Conservation (phyloP, 2,888 invertebrate species). For the Shargacucullia verbasci region DNA sequence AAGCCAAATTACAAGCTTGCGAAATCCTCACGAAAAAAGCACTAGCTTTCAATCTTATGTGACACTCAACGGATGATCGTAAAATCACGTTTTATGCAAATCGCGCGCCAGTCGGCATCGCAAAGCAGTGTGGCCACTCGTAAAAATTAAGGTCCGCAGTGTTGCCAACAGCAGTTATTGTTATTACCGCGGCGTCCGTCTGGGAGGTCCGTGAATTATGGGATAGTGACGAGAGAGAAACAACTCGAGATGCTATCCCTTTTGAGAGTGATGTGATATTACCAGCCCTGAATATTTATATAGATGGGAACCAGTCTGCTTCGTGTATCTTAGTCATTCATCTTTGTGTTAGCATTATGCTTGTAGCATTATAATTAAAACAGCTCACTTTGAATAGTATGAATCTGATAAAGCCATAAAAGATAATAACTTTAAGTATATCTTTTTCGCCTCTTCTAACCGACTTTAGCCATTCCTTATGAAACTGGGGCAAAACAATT, state of each 20-base stretch:
- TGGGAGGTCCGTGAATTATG: constrained; percentile 63
- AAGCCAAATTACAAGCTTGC: no score
- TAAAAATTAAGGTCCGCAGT: constrained; percentile 57
- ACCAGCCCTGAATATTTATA: constrained; percentile 33
- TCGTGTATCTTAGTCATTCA: neutral
- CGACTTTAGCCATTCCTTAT: constrained; percentile 23
- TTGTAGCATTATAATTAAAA: no score
- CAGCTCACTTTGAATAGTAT: neutral
- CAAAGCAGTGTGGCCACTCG: constrained; percentile 56
- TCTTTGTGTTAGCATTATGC: no score
- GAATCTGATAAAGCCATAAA: constrained; percentile 4
- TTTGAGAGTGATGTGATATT: constrained; percentile 53
- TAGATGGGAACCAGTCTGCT: constrained; percentile 11
- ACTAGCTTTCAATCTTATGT: constrained; percentile 10
- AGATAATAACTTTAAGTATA: constrained; percentile 7
- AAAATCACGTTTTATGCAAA: constrained; percentile 51
- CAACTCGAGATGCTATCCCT: constrained; percentile 39
- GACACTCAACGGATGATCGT: constrained; percentile 40
- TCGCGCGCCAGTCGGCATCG: constrained; percentile 38
- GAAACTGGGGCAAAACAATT: constrained; percentile 27
- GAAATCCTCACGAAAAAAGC: constrained; percentile 2
- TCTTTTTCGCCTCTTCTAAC: constrained; percentile 27
- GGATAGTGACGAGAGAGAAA: constrained; percentile 56
- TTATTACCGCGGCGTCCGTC: constrained; percentile 30
- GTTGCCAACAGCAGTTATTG: constrained; percentile 54